phyloP scores from a whole-genome alignment of 2,113 vertebrate genomes.

The Stigmatopora argus region DNA sequence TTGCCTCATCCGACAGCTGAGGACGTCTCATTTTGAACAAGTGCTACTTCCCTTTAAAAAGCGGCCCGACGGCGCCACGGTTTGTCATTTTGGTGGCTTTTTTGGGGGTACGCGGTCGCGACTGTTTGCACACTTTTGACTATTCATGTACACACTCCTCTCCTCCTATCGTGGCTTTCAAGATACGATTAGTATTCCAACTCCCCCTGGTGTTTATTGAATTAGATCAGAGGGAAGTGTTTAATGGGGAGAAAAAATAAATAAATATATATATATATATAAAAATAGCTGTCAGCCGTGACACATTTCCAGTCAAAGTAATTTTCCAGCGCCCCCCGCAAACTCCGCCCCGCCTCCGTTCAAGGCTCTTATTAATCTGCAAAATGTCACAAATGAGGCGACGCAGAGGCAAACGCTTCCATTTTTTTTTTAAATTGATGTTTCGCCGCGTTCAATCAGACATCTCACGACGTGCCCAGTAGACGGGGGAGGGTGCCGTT shows the following conservation, averaged over 20 bases:
- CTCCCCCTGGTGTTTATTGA: slow-evolving; percentile 64
- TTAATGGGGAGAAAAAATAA: slow-evolving; percentile 59
- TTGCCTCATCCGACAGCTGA: neutral
- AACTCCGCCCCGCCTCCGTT: slow-evolving; percentile 21
- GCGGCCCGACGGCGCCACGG: neutral
- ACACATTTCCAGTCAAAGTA: slow-evolving; percentile 59
- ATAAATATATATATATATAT: slow-evolving; percentile 10
- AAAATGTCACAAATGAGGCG: slow-evolving; percentile 49
- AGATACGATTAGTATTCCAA: slow-evolving; percentile 58
- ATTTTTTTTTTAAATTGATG: slow-evolving; percentile 30
- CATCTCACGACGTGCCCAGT: slow-evolving; percentile 34
- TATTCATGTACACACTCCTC: neutral
- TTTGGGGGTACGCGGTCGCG: slow-evolving; percentile 17
- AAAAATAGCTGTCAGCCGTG: slow-evolving; percentile 42
- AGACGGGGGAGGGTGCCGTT: slow-evolving; percentile 20
- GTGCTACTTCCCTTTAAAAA: slow-evolving; percentile 48
- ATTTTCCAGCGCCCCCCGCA: slow-evolving; percentile 54
- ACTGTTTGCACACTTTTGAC: neutral
- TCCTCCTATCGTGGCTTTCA: neutral
- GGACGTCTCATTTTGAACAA: neutral
- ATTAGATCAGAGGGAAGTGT: slow-evolving; percentile 60
- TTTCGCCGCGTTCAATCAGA: slow-evolving; percentile 38
- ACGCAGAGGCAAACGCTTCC: slow-evolving; percentile 38
- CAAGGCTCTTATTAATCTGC: slow-evolving; percentile 56
- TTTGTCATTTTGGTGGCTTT: slow-evolving; percentile 32